Evolutionary conservation across 2,888 invertebrate genomes (phyloP), one percentile per base, ranked within the genome.

Genomic region (Caenorhabditis japonica): DNA sequence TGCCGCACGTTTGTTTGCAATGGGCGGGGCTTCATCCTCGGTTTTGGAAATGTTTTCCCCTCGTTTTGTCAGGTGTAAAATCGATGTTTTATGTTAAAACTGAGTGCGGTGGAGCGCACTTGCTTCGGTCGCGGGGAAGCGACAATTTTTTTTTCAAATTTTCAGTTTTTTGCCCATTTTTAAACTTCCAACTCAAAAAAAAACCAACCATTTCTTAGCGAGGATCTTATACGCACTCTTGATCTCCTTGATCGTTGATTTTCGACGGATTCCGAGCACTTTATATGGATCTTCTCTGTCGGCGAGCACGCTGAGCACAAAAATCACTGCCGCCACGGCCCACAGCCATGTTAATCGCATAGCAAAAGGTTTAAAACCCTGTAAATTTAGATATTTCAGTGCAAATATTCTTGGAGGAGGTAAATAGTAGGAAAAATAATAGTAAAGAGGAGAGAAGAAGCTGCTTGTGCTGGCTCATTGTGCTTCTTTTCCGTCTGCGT

Each of bases 211-310:
- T 91, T 94, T 93, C 89, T 93, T 94, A 17, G 93, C 95, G 77
- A 94, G 90, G 88, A 93, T 92, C 88, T 93, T 94, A 88, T 95
- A 96, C 3, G 94, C 93, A 88, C 92, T 93, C 79, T 94, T 91
- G 81, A 96, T 94, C 84, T 95, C 94, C 78, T 92, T 91, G 44
- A 91, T 88, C n/a, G 92, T 91, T 10, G 95, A 93, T 84, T 91
- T 91, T 82, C 91, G 91, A 81, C 91, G 91, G 46, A 95, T 90
- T 7, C 94, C 94, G 71, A 95, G 90, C n/a, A 73, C 74, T n/a
- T 73, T 51, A 71, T 86, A 86, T 5, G 84, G 84, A 66, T 86
- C 83, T 25, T 60, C 70, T 47, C 27, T 39, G 21, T 58, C 47
- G 13, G 44, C 17, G n/a, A 27, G 34, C 15, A 21, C 36, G 7